Percentiles rank a stretch among this genome's conserved stretches.
Conservation (phyloP, 2,113 vertebrate species). For the Poeciliopsis retropinna region DNA sequence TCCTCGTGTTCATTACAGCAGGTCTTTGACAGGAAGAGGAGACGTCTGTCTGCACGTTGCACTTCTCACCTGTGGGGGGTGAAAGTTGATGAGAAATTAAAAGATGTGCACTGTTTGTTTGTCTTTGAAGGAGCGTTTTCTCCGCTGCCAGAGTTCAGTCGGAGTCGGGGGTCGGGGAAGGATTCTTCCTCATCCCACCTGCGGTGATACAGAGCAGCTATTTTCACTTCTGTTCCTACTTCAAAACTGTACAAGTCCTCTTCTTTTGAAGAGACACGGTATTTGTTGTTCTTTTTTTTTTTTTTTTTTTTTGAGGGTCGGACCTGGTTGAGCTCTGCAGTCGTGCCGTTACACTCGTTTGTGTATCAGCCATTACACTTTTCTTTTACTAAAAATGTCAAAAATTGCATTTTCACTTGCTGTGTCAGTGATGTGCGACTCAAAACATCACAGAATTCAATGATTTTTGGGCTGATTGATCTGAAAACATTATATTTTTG, state of each 20-base stretch:
- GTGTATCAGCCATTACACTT: neutral
- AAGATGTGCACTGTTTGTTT: constrained; percentile 2
- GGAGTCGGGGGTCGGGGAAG: too few species aligned
- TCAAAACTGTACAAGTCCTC: neutral
- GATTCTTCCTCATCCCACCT: neutral
- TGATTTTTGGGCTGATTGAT: neutral
- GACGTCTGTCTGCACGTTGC: constrained; percentile 9
- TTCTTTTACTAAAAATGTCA: too few species aligned
- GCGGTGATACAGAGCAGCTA: neutral
- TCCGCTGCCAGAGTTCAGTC: neutral
- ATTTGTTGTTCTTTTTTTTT: neutral
- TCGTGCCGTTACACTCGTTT: neutral
- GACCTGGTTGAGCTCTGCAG: neutral
- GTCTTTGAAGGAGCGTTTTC: neutral
- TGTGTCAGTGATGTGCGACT: neutral
- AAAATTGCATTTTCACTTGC: too few species aligned
- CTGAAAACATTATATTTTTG: too few species aligned
- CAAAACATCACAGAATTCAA: neutral
- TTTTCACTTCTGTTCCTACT: neutral
- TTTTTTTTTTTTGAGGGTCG: neutral
- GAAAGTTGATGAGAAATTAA: constrained; percentile 3
- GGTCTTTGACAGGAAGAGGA: constrained; percentile 16
- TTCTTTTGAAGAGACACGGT: neutral
- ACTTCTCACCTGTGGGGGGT: neutral
- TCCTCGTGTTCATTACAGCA: constrained; percentile 7